Evolutionary conservation across 2,797 vertebrate species (phyloP).

Genomic region (Pagetopsis macropterus): DNA sequence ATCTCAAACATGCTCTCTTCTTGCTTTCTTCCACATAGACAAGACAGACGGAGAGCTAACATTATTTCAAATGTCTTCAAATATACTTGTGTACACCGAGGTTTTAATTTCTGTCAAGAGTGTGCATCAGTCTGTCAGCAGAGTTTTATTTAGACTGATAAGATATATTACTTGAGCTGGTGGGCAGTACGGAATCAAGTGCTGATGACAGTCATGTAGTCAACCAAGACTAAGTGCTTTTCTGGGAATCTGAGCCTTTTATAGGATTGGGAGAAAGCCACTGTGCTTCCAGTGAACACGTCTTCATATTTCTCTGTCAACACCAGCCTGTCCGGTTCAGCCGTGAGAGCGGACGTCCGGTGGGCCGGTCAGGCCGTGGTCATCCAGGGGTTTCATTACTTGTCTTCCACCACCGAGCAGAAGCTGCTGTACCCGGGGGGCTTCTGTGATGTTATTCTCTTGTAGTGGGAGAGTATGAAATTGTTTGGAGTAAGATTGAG

Average conservation of each 20-base stretch:
- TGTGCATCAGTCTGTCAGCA: conserved; percentile 28
- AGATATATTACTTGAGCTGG: conserved; percentile 35
- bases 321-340: conserved; percentile 50
- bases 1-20: background rate
- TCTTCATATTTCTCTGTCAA: conserved; percentile 72
- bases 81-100: background rate
- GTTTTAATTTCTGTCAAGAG: conserved; percentile 16
- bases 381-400: conserved; percentile 45
- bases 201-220: conserved; percentile 60
- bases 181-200: conserved; percentile 52
- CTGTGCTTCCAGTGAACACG: conserved; percentile 36
- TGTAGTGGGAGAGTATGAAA: conserved; percentile 61
- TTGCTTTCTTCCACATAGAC: too few species aligned
- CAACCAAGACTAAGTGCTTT: conserved; percentile 53
- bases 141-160: conserved; percentile 30
- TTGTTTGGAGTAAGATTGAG: conserved; percentile 49
- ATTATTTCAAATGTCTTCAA: too few species aligned
- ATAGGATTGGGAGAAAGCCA: conserved; percentile 43
- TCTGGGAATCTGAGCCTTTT: conserved; percentile 62
- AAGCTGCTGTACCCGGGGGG: conserved; percentile 54
- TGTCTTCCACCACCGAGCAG: conserved; percentile 35
- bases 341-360: conserved; percentile 64
- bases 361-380: conserved; percentile 49
- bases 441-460: conserved; percentile 63
- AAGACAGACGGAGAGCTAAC: too few species aligned